Evolutionary conservation across 2,888 invertebrate species (phyloP).

Genomic region (Habroteleia sp.): DNA sequence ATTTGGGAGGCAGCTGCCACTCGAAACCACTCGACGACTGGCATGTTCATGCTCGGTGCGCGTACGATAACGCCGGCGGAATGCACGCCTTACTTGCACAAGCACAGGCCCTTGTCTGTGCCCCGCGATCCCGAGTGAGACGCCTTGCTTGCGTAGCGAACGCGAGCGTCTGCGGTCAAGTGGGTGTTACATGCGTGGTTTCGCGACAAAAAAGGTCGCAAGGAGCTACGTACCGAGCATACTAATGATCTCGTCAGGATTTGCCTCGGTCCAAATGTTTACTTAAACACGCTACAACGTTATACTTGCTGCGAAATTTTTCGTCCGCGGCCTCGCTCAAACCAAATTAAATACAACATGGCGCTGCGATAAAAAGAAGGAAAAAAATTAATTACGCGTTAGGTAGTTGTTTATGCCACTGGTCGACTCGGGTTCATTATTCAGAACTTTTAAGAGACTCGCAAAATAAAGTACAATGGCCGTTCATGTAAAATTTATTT

Average conservation of each 20-base stretch:
- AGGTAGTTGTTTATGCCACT: no score
- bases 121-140: conserved; percentile 60
- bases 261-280: conserved; percentile 57
- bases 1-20: conserved; percentile 69
- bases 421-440: no score
- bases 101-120: conserved; percentile 57
- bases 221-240: conserved; percentile 60
- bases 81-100: conserved; percentile 65
- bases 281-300: conserved; percentile 54
- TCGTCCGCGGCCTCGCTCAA: conserved; percentile 9
- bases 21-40: conserved; percentile 66
- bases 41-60: conserved; percentile 69
- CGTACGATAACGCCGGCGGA: conserved; percentile 67
- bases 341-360: conserved; percentile 4
- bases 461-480: no score
- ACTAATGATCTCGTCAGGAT: conserved; percentile 63
- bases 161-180: conserved; percentile 62
- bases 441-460: no score
- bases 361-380: not conserved
- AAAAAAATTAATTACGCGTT: conserved; percentile 2
- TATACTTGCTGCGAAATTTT: conserved; percentile 12
- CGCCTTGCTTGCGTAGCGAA: conserved; percentile 61
- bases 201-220: conserved; percentile 63
- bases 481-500: no score
- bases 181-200: conserved; percentile 65